Base-by-base conservation (phyloP, 2,888 invertebrate species). In the Caenorhabditis panamensis region DNA sequence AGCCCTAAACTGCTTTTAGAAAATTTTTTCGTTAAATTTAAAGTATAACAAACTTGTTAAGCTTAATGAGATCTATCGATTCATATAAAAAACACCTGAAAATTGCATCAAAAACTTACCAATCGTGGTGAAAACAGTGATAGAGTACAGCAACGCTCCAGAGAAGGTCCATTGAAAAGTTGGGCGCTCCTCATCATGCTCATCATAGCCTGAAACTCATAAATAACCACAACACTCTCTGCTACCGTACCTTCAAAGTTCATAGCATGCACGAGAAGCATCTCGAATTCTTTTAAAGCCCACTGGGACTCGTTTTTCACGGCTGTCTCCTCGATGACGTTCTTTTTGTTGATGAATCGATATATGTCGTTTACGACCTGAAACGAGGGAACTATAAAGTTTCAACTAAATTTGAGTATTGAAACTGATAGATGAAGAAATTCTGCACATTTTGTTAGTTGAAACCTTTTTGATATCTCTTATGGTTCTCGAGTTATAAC, bases 61-160 rank as follows among this genome's bases (percentile, higher is more conserved):
- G n/a, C n/a, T n/a, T n/a, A n/a, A n/a, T n/a, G n/a, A n/a, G n/a
- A n/a, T n/a, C n/a, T n/a, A n/a, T n/a, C n/a, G n/a, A n/a, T n/a
- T n/a, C n/a, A n/a, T 51, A 64, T 51, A 64, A 31, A 31, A 31
- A 31, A 6, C 31, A 9, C 31, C 4, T 9, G 9, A 31, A 31
- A 31, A 31, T 6, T 31, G 31, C 4, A 6, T 6, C 4, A 31
- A 41, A 13, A 6, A 26, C 63, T 26, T 3, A 92, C 92, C 92
- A 28, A 92, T 92, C 0, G 92, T 92, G 18, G 92, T 92, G 86
- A 92, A 92, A 13, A 92, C 91, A 0, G 91, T 92, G 64, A 92
- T 91, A 20, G 92, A 92, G 84, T 91, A 92, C 22, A 92, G 88
- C 31, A 92, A 83, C 3, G 92, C 91, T 20, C 92, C 91, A 11